Base-by-base conservation (phyloP, 2,888 invertebrate species). In the Crossocerus cetratus region DNA sequence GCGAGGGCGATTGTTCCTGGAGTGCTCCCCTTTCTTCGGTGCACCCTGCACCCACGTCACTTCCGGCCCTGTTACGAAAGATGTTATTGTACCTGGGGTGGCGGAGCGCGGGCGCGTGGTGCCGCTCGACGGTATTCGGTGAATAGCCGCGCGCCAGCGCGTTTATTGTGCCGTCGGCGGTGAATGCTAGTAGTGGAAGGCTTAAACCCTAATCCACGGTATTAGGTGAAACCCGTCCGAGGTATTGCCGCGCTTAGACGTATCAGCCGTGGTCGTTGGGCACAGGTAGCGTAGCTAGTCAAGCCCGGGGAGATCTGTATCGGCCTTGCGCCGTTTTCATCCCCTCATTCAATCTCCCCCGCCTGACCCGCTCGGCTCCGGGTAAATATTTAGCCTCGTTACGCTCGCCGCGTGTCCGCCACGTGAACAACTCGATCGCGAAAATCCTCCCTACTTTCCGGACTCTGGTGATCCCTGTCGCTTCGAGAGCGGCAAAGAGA, bases 211-310 rank as follows among this genome's bases (percentile, higher is more conserved):
- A 87, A 89, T 88, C 87, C 86, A 65, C 65, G 65, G 85, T 77
- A 86, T 88, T 87, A 84, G 86, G 84, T 86, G 84, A 88, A 89
- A 88, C 83, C 86, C 84, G 86, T 83, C 81, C 84, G 72, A n/a
- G 83, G 78, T 84, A 86, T 86, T 76, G 82, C 81, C 80, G 55
- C 65, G 69, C 65, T 45, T 32, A 43, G 67, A 56, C 64, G 75
- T 58, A 71, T 76, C 71, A 63, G 62, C 67, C 42, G 44, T 8
- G 8, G 8, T 4, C 32, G 8, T 32, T 11, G 20, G 18, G 65
- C 49, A 72, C 77, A 74, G 81, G 78, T 77, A 81, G 72, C 59
- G 32, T 32, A 32, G 32, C 8, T 32, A 32, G 74, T 73, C 74
- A 76, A 76, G 69, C 77, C 58, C 45, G 66, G 72, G 73, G 70